These are phyloP conservation scores for Drosophila pseudoananassae DNA, from an alignment of 1,140 invertebrate species.

Conservation along the genomic window DNA sequence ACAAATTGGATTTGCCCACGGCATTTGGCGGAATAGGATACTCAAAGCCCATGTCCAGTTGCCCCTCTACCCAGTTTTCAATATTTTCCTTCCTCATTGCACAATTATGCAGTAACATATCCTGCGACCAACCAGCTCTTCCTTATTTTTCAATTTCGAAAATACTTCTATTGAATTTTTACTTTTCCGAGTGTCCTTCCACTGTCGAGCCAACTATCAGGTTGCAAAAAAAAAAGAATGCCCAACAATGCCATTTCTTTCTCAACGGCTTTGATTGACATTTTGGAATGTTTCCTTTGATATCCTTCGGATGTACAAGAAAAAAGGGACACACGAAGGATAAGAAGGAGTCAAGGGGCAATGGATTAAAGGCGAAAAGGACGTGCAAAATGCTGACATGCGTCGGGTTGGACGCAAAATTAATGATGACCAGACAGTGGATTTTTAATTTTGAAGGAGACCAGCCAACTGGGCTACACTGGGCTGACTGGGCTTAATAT, in stretches of 20 bases:
- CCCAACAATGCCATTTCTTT: constrained; percentile 30
- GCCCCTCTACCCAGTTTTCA: too few species aligned
- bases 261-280: constrained; percentile 32
- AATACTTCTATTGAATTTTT: too few species aligned
- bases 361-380: not conserved
- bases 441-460: constrained; percentile 55
- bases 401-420: constrained; percentile 42
- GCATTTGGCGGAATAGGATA: not conserved
- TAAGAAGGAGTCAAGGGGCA: not conserved
- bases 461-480: not conserved
- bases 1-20: constrained; percentile 37
- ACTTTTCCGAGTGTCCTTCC: not conserved
- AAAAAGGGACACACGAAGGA: not conserved
- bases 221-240: constrained; percentile 7
- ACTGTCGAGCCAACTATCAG: constrained; percentile 17
- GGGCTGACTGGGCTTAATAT: constrained; percentile 21
- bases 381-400: constrained; percentile 6
- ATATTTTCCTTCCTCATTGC: too few species aligned
- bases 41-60: too few species aligned
- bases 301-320: constrained; percentile 16
- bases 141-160: too few species aligned
- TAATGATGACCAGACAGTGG: constrained; percentile 70
- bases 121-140: too few species aligned
- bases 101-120: too few species aligned
- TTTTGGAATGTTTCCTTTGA: constrained; percentile 33